Evolutionary conservation across 2,113 vertebrate species (phyloP).

Genomic region (Melanocharis versteri): DNA sequence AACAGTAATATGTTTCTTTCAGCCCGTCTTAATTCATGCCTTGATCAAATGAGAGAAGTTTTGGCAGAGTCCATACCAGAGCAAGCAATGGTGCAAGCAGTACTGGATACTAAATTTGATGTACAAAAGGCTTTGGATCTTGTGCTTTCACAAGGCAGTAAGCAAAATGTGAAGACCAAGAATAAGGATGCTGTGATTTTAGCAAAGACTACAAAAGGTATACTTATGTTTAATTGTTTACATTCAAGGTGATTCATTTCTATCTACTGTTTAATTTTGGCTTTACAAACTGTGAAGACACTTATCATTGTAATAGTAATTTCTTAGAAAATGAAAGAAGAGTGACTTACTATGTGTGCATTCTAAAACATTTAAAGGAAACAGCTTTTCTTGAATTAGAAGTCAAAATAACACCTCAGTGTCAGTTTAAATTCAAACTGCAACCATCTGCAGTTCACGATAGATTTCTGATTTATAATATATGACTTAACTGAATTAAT

Average conservation of each 20-base stretch:
- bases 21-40: conserved; percentile 90
- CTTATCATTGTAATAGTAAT: neutral
- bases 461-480: neutral
- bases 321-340: neutral
- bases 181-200: conserved; percentile 55
- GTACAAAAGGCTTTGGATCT: conserved; percentile 85
- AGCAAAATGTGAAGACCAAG: conserved; percentile 64
- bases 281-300: neutral
- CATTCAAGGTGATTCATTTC: conserved; percentile 1
- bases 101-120: conserved; percentile 85
- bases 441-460: neutral
- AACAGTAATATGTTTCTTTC: conserved; percentile 53
- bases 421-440: neutral
- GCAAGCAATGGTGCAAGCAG: conserved; percentile 82
- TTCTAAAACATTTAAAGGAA: neutral
- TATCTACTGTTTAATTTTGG: neutral
- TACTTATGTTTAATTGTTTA: conserved; percentile 58
- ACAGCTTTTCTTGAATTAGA: neutral
- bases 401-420: neutral
- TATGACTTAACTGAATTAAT: neutral
- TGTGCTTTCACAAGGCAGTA: conserved; percentile 81
- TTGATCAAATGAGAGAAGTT: conserved; percentile 92
- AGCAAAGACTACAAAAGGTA: conserved; percentile 86
- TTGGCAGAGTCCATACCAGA: conserved; percentile 87
- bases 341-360: neutral